Conservation (phyloP, 1,140 invertebrate species). For the Drosophila orosa region DNA sequence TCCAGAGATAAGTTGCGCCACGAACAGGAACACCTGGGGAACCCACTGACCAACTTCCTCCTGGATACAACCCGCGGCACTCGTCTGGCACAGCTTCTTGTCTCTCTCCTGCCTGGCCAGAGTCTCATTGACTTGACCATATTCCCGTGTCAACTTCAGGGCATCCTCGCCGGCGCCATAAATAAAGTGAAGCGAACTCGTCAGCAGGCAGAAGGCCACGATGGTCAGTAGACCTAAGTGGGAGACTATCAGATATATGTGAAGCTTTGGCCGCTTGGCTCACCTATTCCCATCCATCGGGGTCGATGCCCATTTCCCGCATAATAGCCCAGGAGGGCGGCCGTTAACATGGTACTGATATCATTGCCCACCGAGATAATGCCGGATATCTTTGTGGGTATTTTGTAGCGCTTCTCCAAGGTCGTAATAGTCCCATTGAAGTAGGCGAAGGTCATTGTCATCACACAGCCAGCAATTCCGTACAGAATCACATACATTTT, state of each 20-base stretch:
- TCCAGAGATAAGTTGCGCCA: slow-evolving; percentile 88
- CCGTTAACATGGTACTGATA: slow-evolving; percentile 64
- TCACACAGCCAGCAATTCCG: slow-evolving; percentile 89
- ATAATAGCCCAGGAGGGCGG: slow-evolving; percentile 67
- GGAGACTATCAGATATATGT: slow-evolving; percentile 3
- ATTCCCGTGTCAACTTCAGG: slow-evolving; percentile 87
- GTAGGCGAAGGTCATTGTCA: slow-evolving; percentile 90
- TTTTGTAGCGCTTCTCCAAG: slow-evolving; percentile 92
- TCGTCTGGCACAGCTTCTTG: slow-evolving; percentile 43
- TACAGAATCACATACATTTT: slow-evolving; percentile 90
- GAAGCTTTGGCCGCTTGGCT: slow-evolving; percentile 83
- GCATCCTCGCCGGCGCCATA: slow-evolving; percentile 90
- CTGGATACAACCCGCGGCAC: slow-evolving; percentile 30
- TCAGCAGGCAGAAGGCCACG: slow-evolving; percentile 88
- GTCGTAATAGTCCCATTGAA: slow-evolving; percentile 91
- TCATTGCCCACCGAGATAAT: slow-evolving; percentile 89
- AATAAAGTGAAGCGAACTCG: slow-evolving; percentile 89
- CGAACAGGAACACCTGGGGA: slow-evolving; percentile 86
- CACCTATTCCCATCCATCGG: slow-evolving; percentile 78
- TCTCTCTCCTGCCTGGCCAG: slow-evolving; percentile 38
- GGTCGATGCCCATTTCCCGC: slow-evolving; percentile 68
- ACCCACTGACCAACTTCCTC: slow-evolving; percentile 85
- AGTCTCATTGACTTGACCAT: slow-evolving; percentile 79
- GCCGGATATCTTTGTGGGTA: slow-evolving; percentile 89
- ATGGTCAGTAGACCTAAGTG: slow-evolving; percentile 88